These are phyloP conservation scores for Notothenia coriiceps DNA, from an alignment of 2,113 vertebrate genomes.

Conservation along the genomic window DNA sequence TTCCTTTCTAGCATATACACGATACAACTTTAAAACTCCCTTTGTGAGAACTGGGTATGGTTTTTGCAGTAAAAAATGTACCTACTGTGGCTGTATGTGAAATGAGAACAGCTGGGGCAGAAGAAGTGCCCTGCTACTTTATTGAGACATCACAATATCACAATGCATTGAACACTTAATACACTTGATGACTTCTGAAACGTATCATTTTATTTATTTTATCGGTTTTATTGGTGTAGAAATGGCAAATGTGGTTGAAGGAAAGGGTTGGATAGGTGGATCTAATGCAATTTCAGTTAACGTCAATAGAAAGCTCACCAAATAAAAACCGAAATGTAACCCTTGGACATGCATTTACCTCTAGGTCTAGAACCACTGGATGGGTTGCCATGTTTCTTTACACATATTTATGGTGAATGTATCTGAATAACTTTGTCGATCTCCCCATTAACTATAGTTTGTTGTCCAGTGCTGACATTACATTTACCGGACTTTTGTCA, in stretches of 20 bases:
- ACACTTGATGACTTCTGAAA: background rate
- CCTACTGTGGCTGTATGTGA: background rate
- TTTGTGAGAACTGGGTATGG: constrained; percentile 12
- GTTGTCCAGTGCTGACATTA: no score
- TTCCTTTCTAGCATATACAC: constrained; percentile 2
- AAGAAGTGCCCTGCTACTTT: background rate
- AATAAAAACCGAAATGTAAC: no score
- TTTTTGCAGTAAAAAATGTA: constrained; percentile 5
- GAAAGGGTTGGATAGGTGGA: no score
- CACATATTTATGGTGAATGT: no score
- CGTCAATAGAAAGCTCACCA: no score
- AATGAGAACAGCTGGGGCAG: background rate
- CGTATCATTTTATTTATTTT: background rate
- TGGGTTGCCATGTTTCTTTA: no score
- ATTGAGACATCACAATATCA: background rate
- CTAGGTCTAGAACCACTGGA: no score
- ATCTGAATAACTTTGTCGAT: no score
- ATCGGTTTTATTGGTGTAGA: background rate
- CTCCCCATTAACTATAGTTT: no score
- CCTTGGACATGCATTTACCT: no score
- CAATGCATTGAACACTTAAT: background rate
- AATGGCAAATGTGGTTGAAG: background rate
- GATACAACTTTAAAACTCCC: background rate
- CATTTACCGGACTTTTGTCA: no score
- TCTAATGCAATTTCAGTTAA: no score